Base-by-base conservation (phyloP, 2,888 invertebrate species). In the Oligia latruncula region DNA sequence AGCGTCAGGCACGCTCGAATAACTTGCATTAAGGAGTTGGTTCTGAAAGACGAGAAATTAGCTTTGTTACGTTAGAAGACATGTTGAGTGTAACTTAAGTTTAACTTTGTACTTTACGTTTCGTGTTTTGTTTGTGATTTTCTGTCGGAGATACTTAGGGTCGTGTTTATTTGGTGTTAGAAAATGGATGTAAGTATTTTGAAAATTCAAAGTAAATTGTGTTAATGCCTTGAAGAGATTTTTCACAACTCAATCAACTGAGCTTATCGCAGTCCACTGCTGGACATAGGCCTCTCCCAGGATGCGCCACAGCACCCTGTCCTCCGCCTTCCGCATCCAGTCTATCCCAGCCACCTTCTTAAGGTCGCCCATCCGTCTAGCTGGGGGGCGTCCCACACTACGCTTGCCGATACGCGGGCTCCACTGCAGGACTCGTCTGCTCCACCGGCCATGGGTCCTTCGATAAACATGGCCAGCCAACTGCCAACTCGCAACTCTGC, bases 11-110 rank as follows among this genome's bases (percentile, higher is more conserved):
- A 29, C 71, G 64, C 68, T 35, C 43, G 49, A 81, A 77, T 72
- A 46, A 43, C 72, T 79, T 60, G 29, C 70, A 60, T 68, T 74
- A 68, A 15, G 17, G 15, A 46, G n/a, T 60, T 15, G 6, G 60
- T 70, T 60, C 60, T 13, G 11, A 71, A 62, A 66, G 70, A 71
- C 35, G 72, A 23, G 5, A 40, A 84, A 71, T 71, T 64, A 84
- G 66, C 67, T 52, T 74, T 76, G 64, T 72, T 72, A 58, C 23
- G 35, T 74, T 52, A n/a, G 60, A 35, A 71, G 64, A 70, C 55
- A 55, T 74, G 62, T 78, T 40, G n/a, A 9, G 23, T 15, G 52
- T 43, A 58, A 71, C 74, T 70, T 35, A 15, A 52, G 68, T 65
- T 72, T 15, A 64, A 77, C 64, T 77, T 72, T 49, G 55, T 77